phyloP scores from a whole-genome alignment of 1,140 invertebrate species.

The Daktulosphaira vitifoliae region DNA sequence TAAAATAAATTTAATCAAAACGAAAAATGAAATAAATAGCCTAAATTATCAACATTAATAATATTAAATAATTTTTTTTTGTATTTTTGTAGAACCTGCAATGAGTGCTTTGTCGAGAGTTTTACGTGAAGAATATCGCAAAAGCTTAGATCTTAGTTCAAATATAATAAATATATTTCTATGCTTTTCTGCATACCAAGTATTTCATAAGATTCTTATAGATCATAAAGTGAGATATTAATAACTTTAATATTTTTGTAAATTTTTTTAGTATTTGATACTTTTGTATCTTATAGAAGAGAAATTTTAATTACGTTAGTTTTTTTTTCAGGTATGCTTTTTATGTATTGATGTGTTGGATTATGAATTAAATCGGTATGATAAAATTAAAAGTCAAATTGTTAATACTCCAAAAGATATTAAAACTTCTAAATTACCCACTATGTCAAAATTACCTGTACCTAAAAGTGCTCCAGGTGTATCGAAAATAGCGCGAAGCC shows the following conservation, averaged over 20 bases:
- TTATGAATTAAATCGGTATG: slow-evolving; percentile 83
- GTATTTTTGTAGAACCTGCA: slow-evolving; percentile 70
- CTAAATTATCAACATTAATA: too few species aligned
- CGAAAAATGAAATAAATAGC: too few species aligned
- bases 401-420: slow-evolving; percentile 53
- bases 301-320: not conserved
- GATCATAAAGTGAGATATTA: slow-evolving; percentile 67
- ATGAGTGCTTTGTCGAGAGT: slow-evolving; percentile 90
- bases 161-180: slow-evolving; percentile 97
- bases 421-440: slow-evolving; percentile 10
- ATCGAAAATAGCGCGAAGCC: slow-evolving; percentile 33
- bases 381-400: slow-evolving; percentile 81
- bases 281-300: slow-evolving; percentile 38
- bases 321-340: slow-evolving; percentile 69
- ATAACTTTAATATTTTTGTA: slow-evolving; percentile 31
- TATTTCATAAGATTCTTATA: slow-evolving; percentile 87
- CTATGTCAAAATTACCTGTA: slow-evolving; percentile 38
- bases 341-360: slow-evolving; percentile 93
- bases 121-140: slow-evolving; percentile 92
- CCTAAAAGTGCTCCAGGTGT: slow-evolving; percentile 34
- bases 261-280: slow-evolving; percentile 23
- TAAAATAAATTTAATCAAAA: too few species aligned
- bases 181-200: slow-evolving; percentile 92
- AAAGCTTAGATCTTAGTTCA: slow-evolving; percentile 89
- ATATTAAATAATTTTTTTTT: not conserved